A percentile compares a stretch with the other conserved stretches of the same genome.
phyloP scores from a whole-genome alignment of 2,888 invertebrate species.

The Aphidoletes aphidimyza region DNA sequence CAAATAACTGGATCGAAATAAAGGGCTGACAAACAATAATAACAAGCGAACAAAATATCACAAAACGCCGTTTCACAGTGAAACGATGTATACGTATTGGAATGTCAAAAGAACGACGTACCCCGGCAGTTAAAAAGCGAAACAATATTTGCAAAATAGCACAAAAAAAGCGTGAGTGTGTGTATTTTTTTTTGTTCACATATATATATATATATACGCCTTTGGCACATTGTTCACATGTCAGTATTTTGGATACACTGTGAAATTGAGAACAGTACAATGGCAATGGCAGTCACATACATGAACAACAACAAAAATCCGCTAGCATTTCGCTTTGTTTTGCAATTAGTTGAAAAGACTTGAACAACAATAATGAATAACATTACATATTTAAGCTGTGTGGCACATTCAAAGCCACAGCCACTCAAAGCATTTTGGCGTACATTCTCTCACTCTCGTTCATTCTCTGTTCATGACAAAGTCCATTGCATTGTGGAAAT shows the following conservation, averaged over 20 bases:
- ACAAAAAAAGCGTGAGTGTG: neutral
- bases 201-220: no score
- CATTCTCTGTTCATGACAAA: slow-evolving; percentile 48
- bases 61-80: neutral
- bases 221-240: slow-evolving; percentile 47
- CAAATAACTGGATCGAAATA: slow-evolving; percentile 16
- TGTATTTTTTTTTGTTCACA: neutral
- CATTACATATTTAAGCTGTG: slow-evolving; percentile 48
- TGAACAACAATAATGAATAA: slow-evolving; percentile 48
- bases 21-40: slow-evolving; percentile 37
- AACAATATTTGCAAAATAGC: slow-evolving; percentile 33
- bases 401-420: slow-evolving; percentile 1
- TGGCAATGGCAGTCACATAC: neutral
- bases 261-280: neutral
- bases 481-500: slow-evolving; percentile 40
- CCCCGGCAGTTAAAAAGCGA: neutral
- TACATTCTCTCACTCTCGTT: no score
- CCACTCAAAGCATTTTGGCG: slow-evolving; percentile 8
- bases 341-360: slow-evolving; percentile 53
- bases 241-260: slow-evolving; percentile 40
- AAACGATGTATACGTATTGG: neutral
- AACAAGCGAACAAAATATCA: slow-evolving; percentile 36
- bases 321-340: slow-evolving; percentile 33
- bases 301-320: neutral
- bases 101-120: slow-evolving; percentile 6